Base-by-base conservation (phyloP, 2,113 vertebrate genomes). In the Struthidea cinerea region DNA sequence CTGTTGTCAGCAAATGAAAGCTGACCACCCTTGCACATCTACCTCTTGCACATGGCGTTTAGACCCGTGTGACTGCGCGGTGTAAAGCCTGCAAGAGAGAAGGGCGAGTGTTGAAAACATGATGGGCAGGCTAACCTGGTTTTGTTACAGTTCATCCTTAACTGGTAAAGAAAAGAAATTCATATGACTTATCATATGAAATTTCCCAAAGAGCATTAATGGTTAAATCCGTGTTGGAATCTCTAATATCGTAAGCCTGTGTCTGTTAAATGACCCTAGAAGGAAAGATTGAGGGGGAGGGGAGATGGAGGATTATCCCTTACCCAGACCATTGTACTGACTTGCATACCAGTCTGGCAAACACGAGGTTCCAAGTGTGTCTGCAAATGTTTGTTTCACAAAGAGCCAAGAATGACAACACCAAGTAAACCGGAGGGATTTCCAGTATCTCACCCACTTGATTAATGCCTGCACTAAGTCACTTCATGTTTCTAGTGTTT, bases 211-310 rank as follows among this genome's bases (percentile, higher is more conserved):
- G 95, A 98, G 98, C 97, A 89, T 98, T 98, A 98, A 98, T 98
- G 97, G 97, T 97, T 97, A 98, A 98, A 98, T 98, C 98, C 98
- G 93, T 97, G 95, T 95, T 98, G 98, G 98, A 98, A 99, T 99
- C 98, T 97, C 94, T 98, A 97, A 95, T 97, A 97, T 97, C 6
- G 95, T 98, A 98, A 97, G 94, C 95, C 93, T 95, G 41, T 93
- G 83, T 93, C 93, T 96, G 96, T 95, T 95, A 95, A 97, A 96
- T 97, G 97, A 97, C 97, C 97, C 90, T 96, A 96, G 95, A 97
- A 96, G 90, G 97, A 86, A 96, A 84, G 94, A 76, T 16, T 37
- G 88, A 93, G 89, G 81, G 91, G 95, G 90, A 87, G 84, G 96
- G 92, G 95, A 85, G 74, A 44, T 56, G 69, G 84, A 90, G 95